These are phyloP conservation scores for Drosophila anomalata DNA, from an alignment of 2,888 invertebrate genomes.

Conservation along the genomic window DNA sequence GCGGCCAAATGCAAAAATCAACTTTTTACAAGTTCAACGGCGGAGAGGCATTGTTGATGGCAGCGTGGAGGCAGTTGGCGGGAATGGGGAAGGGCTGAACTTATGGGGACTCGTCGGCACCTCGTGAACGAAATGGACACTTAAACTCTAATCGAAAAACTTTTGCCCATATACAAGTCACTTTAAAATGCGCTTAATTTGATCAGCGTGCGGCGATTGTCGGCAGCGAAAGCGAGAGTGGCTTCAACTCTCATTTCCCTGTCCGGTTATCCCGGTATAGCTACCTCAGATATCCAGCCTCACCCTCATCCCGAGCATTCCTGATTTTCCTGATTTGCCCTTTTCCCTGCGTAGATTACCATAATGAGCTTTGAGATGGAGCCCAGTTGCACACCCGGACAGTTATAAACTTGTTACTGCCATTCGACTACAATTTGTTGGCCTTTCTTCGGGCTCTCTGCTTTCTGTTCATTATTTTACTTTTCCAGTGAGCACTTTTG, in stretches of 20 bases:
- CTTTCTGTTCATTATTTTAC: constrained; percentile 36
- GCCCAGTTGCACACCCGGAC: constrained; percentile 38
- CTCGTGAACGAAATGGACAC: constrained; percentile 75
- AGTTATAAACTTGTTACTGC: constrained; percentile 71
- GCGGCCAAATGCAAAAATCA: constrained; percentile 77
- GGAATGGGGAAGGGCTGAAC: not conserved
- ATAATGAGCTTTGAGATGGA: constrained; percentile 65
- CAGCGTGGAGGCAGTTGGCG: not conserved
- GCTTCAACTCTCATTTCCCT: constrained; percentile 25
- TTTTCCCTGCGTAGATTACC: constrained; percentile 60
- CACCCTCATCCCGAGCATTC: not conserved
- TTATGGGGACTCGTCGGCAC: constrained; percentile 60
- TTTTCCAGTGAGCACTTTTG: constrained; percentile 24
- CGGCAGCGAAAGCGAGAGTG: constrained; percentile 32
- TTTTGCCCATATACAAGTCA: constrained; percentile 77
- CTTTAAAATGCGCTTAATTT: constrained; percentile 78
- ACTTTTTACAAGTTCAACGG: constrained; percentile 64
- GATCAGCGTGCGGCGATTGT: constrained; percentile 76
- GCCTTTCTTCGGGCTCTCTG: constrained; percentile 38
- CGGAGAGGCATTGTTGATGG: constrained; percentile 17
- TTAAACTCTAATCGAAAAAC: constrained; percentile 79
- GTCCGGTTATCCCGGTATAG: constrained; percentile 9
- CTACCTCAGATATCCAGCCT: constrained; percentile 14
- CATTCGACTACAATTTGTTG: constrained; percentile 68
- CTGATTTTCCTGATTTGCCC: constrained; percentile 1